Evolutionary conservation across 2,113 vertebrate genomes (phyloP).

Genomic region (Zapornia atra): DNA sequence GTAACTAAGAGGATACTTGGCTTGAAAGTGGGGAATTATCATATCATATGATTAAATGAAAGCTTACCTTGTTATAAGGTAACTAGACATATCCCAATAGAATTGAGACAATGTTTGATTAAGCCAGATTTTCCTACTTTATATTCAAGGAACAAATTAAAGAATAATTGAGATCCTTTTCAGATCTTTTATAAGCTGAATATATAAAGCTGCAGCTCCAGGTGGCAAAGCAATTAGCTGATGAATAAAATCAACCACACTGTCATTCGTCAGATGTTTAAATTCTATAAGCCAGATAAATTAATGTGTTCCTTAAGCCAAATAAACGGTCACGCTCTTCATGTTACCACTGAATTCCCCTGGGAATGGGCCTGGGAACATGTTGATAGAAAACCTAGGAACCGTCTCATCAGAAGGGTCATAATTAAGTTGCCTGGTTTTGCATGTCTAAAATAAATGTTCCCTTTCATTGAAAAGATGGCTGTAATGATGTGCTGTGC

Average conservation of each 20-base stretch:
- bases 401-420: constrained; percentile 72
- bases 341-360: constrained; percentile 77
- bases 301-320: constrained; percentile 89
- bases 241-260: constrained; percentile 95
- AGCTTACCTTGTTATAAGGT: constrained; percentile 95
- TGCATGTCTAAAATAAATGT: constrained; percentile 63
- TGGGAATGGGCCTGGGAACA: constrained; percentile 68
- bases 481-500: constrained; percentile 11
- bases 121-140: constrained; percentile 94
- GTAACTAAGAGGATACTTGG: constrained; percentile 94
- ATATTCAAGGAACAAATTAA: constrained; percentile 96
- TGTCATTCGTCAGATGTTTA: constrained; percentile 90
- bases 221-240: constrained; percentile 97
- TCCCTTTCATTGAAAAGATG: constrained; percentile 37
- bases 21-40: constrained; percentile 85
- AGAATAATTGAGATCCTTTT: constrained; percentile 90
- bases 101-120: constrained; percentile 94
- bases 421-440: constrained; percentile 70
- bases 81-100: constrained; percentile 92
- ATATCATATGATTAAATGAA: constrained; percentile 92
- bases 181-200: constrained; percentile 90
- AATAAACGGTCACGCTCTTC: constrained; percentile 89
- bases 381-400: constrained; percentile 57
- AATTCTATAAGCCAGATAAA: constrained; percentile 92
- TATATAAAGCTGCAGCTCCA: constrained; percentile 91